A percentile compares a stretch with the other conserved stretches of the same genome.
These are phyloP conservation scores for Pangasius djambal DNA, from an alignment of 2,797 vertebrate genomes.

Conservation along the genomic window DNA sequence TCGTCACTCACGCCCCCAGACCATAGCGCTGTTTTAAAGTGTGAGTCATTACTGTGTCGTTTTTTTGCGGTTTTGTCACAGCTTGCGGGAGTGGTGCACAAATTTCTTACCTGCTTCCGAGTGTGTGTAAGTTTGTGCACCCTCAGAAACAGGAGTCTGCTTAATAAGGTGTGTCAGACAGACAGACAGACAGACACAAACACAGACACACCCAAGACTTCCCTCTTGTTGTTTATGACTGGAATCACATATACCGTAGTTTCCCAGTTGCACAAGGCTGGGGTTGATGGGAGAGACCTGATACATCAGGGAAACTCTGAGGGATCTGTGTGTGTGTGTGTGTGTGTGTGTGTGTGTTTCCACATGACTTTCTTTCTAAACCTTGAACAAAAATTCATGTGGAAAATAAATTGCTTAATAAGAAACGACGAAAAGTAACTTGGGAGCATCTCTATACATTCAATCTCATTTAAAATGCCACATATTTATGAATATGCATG, in stretches of 20 bases:
- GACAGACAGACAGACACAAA: slow-evolving; percentile 32
- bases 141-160: background rate
- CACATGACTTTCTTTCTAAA: background rate
- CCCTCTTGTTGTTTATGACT: slow-evolving; percentile 46
- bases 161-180: slow-evolving; percentile 39
- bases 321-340: slow-evolving; percentile 9
- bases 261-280: slow-evolving; percentile 16
- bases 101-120: background rate
- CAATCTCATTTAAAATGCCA: background rate
- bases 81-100: background rate
- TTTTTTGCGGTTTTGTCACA: background rate
- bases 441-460: background rate
- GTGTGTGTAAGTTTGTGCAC: slow-evolving; percentile 4
- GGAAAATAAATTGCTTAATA: background rate
- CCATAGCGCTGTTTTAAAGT: background rate
- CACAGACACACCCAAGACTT: slow-evolving; percentile 47
- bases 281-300: slow-evolving; percentile 25
- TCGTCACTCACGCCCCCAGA: background rate
- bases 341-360: slow-evolving; percentile 13
- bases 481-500: background rate
- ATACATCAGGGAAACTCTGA: slow-evolving; percentile 18
- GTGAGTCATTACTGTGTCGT: background rate
- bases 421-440: background rate
- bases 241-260: slow-evolving; percentile 44
- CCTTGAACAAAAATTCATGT: background rate